phyloP scores from a whole-genome alignment of 2,888 invertebrate species.

The Leptopilina myrica region DNA sequence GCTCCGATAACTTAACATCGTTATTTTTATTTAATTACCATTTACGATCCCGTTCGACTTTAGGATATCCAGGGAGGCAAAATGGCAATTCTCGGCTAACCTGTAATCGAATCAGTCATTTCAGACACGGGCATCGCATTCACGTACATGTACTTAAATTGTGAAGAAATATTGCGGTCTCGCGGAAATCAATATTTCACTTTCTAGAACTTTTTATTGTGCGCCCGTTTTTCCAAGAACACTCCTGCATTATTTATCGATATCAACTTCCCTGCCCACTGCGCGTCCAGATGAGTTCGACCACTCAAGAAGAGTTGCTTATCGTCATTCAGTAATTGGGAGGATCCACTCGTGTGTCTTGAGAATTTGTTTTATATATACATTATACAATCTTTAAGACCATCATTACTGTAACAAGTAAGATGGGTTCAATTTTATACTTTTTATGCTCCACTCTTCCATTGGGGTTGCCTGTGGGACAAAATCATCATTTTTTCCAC shows the following conservation, averaged over 20 bases:
- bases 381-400: no score
- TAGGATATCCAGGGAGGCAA: conserved; percentile 7
- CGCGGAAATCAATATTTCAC: conserved; percentile 40
- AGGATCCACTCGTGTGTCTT: background rate
- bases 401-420: no score
- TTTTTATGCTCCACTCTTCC: no score
- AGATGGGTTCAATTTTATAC: no score
- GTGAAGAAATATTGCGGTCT: conserved; percentile 38
- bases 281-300: background rate
- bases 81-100: conserved; percentile 36
- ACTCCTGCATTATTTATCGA: conserved; percentile 31
- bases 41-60: conserved; percentile 35
- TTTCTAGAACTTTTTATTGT: conserved; percentile 32
- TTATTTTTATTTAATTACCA: conserved; percentile 48
- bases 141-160: conserved; percentile 36
- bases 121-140: conserved; percentile 35
- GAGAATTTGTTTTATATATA: no score
- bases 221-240: conserved; percentile 24
- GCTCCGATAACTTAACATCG: conserved; percentile 50
- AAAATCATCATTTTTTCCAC: no score
- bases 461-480: no score
- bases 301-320: conserved; percentile 15
- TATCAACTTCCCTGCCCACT: conserved; percentile 21
- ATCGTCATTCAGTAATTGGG: conserved; percentile 15
- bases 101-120: conserved; percentile 41